A percentile compares a stretch with the other conserved stretches of the same genome.
Evolutionary conservation across 2,888 invertebrate genomes (phyloP).

Genomic region (Unio delphinus): DNA sequence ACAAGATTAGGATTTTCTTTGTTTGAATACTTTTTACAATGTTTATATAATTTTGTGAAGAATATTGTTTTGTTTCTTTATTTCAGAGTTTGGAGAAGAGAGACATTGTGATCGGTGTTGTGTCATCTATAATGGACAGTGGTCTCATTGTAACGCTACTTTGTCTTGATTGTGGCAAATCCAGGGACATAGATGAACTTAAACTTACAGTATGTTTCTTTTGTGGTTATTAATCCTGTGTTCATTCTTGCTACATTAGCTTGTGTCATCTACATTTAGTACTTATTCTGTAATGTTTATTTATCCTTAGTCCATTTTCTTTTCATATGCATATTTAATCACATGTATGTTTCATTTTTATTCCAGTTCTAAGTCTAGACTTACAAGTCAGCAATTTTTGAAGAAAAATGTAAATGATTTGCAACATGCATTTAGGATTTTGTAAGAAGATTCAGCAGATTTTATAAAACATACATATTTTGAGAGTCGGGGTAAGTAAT

Average conservation of each 20-base stretch:
- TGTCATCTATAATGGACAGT: slow-evolving; percentile 67
- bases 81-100: slow-evolving; percentile 70
- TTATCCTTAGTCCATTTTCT: no score
- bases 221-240: not conserved
- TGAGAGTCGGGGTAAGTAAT: no score
- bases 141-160: slow-evolving; percentile 80
- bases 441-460: no score
- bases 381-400: no score
- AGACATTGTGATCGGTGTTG: slow-evolving; percentile 70
- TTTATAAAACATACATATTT: no score
- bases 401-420: no score
- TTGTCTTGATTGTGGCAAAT: slow-evolving; percentile 85
- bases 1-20: no score
- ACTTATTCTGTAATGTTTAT: not conserved
- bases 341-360: no score
- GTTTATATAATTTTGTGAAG: not conserved
- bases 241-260: not conserved
- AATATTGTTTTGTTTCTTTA: slow-evolving; percentile 13
- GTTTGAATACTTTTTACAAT: not conserved
- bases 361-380: no score
- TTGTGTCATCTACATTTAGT: not conserved
- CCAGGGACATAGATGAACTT: slow-evolving; percentile 87
- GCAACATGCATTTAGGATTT: no score
- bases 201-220: slow-evolving; percentile 82
- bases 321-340: no score